Evolutionary conservation across 2,888 invertebrate genomes (phyloP), one percentile per base, ranked within the genome.

Genomic region (Malthinus flaveolus): DNA sequence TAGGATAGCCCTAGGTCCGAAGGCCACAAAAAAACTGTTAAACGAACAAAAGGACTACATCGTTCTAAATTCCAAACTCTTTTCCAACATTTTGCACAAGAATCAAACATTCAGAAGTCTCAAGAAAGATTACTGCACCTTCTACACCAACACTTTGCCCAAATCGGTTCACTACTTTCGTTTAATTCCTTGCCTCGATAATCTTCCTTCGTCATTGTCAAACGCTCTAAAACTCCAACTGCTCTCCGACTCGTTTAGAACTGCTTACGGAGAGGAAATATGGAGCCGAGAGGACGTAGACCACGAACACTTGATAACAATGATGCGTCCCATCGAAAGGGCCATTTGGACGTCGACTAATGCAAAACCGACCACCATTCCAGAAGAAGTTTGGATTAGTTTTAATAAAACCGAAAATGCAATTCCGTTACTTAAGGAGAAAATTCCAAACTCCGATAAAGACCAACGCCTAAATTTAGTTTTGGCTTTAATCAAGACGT

Each of bases 131-230:
- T 56, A 53, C 35, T n/a, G 47, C 10, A 3, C 36, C 6, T 62
- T 55, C 39, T 47, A 48, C 23, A 1, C 32, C 7, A 56, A 51
- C 15, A 32, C 34, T 2, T 52, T 54, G 36, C 51, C 62, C 11
- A 48, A 45, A 10, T 33, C 57, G 3, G 5, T 23, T 5, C 2
- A 5, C 23, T 2, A 23, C 23, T 23, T 23, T 5, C 23, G 23
- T 5, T 23, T 23, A 5, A 23, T 23, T 23, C 23, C 3, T 23
- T 3, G 23, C 23, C 10, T 48, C 11, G 13, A 11, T 4, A 7
- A 32, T 5, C 23, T 33, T 35, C 15, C 35, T 13, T 15, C 1
- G 1, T 11, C 50, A 32, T 11, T n/a, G 0, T 1, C 31, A n/a
- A 35, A 32, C 11, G 0, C 31, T 3, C 6, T n/a, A 10, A 36